phyloP scores from a whole-genome alignment of 1,140 invertebrate genomes.

The Sycophaga agraensis region DNA sequence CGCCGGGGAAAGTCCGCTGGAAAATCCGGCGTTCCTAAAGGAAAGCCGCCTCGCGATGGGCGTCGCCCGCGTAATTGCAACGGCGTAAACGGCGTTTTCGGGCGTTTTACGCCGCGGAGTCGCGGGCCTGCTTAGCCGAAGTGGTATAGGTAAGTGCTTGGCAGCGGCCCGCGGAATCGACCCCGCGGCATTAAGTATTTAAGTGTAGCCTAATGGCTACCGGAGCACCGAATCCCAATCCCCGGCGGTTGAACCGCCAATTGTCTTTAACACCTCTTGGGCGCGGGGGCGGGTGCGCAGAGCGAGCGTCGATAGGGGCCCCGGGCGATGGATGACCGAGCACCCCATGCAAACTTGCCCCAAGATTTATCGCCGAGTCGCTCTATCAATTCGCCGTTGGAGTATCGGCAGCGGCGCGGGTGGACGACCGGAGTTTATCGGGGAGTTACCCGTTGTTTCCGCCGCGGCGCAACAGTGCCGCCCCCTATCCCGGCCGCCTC shows the following conservation, averaged over 20 bases:
- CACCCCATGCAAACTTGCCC: constrained; percentile 4
- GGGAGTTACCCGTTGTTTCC: too few species aligned
- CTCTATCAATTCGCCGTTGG: constrained; percentile 19
- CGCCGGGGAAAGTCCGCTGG: too few species aligned
- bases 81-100: neutral
- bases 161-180: constrained; percentile 1
- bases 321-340: constrained; percentile 18
- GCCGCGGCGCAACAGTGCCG: too few species aligned
- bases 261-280: neutral
- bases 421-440: too few species aligned
- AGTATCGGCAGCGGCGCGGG: too few species aligned
- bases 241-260: too few species aligned
- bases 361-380: constrained; percentile 23
- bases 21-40: too few species aligned
- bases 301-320: too few species aligned
- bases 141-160: constrained; percentile 21
- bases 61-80: neutral
- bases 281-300: too few species aligned
- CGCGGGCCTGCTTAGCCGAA: constrained; percentile 10
- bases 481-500: too few species aligned
- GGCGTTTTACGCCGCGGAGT: neutral
- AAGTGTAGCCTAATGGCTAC: constrained; percentile 10
- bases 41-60: too few species aligned
- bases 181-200: constrained; percentile 17
- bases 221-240: neutral